phyloP scores from a whole-genome alignment of 2,113 vertebrate species.

The Aegotheles bennettii region DNA sequence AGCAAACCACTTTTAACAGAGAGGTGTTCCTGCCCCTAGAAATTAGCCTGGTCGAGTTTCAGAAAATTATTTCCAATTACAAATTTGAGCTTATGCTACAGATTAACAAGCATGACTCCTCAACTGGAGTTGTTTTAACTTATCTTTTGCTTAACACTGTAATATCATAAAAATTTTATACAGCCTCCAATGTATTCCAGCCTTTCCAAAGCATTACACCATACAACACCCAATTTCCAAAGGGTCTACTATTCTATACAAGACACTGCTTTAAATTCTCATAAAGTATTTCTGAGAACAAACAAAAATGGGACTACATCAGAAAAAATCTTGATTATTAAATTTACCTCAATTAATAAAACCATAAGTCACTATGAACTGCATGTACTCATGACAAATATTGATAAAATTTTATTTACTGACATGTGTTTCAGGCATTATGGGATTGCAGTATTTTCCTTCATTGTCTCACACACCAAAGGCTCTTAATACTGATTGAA shows the following conservation, averaged over 20 bases:
- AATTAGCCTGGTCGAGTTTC: background rate
- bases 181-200: background rate
- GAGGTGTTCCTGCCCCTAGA: background rate
- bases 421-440: background rate
- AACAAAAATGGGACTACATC: background rate
- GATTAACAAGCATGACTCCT: background rate
- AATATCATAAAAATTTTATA: background rate
- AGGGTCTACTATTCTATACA: background rate
- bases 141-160: background rate
- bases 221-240: background rate
- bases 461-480: background rate
- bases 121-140: background rate
- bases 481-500: background rate
- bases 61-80: background rate
- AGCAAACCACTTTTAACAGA: background rate
- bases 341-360: background rate
- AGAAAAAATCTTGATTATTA: background rate
- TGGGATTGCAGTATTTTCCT: background rate
- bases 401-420: background rate
- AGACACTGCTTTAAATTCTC: background rate
- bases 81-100: background rate
- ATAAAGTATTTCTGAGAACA: background rate
- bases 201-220: background rate
- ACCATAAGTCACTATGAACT: background rate
- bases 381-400: background rate